Percentiles rank a stretch among this genome's conserved stretches.
phyloP scores from a whole-genome alignment of 2,888 invertebrate species.

The Eupeodes luniger region DNA sequence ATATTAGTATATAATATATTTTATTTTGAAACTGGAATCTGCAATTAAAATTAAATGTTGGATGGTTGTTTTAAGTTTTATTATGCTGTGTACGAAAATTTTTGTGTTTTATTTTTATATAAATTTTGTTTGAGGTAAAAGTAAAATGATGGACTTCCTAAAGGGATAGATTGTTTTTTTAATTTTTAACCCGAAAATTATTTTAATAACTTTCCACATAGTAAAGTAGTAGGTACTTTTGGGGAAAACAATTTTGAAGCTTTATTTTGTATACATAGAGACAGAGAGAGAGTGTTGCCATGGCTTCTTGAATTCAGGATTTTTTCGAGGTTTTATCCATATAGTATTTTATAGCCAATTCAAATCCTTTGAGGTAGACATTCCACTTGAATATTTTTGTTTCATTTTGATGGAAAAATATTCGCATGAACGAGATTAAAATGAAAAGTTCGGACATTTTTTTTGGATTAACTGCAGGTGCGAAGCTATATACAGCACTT shows the following conservation, averaged over 20 bases:
- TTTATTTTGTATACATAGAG: not conserved
- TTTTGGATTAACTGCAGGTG: not conserved
- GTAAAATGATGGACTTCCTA: constrained; percentile 6
- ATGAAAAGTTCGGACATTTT: constrained; percentile 23
- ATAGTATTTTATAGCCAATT: no score
- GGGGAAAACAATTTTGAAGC: not conserved
- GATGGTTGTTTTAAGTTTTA: constrained; percentile 33
- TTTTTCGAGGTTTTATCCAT: not conserved
- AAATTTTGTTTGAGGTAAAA: not conserved
- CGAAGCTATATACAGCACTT: no score
- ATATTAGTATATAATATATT: not conserved
- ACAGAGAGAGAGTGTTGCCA: constrained; percentile 10
- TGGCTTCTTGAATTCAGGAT: constrained; percentile 22
- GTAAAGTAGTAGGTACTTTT: not conserved
- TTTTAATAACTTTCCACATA: not conserved
- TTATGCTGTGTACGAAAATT: not conserved
- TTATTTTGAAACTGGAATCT: constrained; percentile 35
- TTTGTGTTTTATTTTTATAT: not conserved
- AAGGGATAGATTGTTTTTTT: not conserved
- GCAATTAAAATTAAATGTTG: constrained; percentile 47
- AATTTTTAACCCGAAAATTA: not conserved
- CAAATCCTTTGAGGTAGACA: not conserved
- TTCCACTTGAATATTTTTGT: constrained; percentile 31
- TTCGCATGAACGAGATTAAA: constrained; percentile 15
- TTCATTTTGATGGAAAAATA: constrained; percentile 17